Percentiles rank a stretch among this genome's conserved stretches.
These are phyloP conservation scores for Myocastor coypus DNA, from an alignment of 2,113 vertebrate genomes.

Conservation along the genomic window DNA sequence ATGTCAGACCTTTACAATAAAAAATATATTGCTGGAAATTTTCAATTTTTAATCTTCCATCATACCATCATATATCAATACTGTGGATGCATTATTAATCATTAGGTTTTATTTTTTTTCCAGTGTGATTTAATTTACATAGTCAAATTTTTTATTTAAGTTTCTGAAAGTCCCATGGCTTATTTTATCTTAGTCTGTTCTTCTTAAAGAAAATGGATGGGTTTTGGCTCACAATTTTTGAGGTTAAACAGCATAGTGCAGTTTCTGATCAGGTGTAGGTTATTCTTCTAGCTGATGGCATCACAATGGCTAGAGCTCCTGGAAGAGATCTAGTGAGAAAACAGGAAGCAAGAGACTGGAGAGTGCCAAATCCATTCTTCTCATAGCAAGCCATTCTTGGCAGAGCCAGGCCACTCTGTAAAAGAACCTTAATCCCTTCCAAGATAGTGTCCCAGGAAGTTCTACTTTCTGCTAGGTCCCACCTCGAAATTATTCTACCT, in stretches of 20 bases:
- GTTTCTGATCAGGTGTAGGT: neutral
- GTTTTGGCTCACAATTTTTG: neutral
- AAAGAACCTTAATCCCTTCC: too few relatives aligned
- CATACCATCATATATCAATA: neutral
- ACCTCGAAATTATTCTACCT: neutral
- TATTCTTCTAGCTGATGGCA: neutral
- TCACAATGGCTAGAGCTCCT: neutral
- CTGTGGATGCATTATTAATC: neutral
- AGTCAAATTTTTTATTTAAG: neutral
- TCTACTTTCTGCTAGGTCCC: neutral
- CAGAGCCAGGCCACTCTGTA: neutral
- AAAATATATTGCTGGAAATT: neutral
- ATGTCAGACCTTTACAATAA: neutral
- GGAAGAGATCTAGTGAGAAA: neutral
- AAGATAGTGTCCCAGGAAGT: too few relatives aligned
- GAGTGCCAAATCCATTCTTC: neutral
- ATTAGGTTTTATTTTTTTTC: conserved; percentile 48
- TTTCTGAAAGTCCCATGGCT: conserved; percentile 3
- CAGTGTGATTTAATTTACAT: neutral
- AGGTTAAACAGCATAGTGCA: neutral
- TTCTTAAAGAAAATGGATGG: neutral
- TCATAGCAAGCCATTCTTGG: neutral
- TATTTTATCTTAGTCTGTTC: neutral
- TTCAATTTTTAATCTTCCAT: conserved; percentile 12
- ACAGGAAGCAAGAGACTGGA: neutral